phyloP scores from a whole-genome alignment of 2,888 invertebrate species.

The Endotricha flammealis region DNA sequence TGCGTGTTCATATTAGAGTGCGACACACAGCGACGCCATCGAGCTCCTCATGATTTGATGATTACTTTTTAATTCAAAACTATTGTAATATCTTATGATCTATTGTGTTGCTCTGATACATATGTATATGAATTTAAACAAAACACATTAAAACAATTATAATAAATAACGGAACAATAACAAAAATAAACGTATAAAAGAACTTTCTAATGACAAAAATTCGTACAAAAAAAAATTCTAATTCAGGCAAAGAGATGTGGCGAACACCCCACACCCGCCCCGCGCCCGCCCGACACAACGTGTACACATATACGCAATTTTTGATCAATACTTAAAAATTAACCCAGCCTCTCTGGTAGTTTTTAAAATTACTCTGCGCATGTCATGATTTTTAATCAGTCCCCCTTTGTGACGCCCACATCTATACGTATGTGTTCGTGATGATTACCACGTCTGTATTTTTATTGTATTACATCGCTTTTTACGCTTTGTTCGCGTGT shows the following conservation, averaged over 20 bases:
- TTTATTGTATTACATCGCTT: conserved; percentile 13
- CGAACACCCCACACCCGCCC: conserved; percentile 22
- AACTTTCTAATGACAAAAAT: conserved; percentile 68
- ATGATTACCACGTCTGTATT: conserved; percentile 25
- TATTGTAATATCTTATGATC: too few relatives aligned
- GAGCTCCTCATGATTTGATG: too few relatives aligned
- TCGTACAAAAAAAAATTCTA: conserved; percentile 61
- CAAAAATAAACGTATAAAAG: conserved; percentile 24
- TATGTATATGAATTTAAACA: too few relatives aligned
- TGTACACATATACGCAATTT: conserved; percentile 68
- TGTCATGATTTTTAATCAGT: conserved; percentile 78
- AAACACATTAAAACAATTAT: too few relatives aligned
- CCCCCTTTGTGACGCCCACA: conserved; percentile 62
- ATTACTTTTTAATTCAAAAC: too few relatives aligned
- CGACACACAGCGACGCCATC: too few relatives aligned
- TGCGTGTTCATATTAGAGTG: too few relatives aligned
- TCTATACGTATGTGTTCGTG: conserved; percentile 29
- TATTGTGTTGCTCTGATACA: too few relatives aligned
- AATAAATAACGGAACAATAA: too few relatives aligned
- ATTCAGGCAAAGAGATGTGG: conserved; percentile 54
- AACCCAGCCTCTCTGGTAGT: conserved; percentile 72
- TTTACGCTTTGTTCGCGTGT: too few relatives aligned
- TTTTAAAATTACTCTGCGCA: conserved; percentile 77
- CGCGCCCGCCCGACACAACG: conserved; percentile 28
- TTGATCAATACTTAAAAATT: conserved; percentile 79